phyloP scores from a whole-genome alignment of 2,888 invertebrate genomes.

The Antitype chi region DNA sequence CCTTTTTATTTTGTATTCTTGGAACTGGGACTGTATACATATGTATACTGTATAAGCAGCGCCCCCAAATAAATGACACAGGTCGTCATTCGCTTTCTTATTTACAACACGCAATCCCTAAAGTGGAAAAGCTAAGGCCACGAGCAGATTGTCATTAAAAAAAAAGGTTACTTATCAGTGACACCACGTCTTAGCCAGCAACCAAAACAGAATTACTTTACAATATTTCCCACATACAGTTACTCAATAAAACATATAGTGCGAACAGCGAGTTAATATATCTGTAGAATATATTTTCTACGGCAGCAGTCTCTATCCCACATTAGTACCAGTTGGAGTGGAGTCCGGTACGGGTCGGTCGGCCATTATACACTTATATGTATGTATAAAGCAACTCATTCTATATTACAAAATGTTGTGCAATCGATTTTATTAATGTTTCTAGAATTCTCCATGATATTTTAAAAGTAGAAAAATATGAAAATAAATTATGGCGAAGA shows the following conservation, averaged over 20 bases:
- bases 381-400: slow-evolving; percentile 60
- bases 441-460: slow-evolving; percentile 72
- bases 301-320: slow-evolving; percentile 84
- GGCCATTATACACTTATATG: slow-evolving; percentile 66
- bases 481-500: not conserved
- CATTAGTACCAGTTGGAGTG: slow-evolving; percentile 73
- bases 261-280: slow-evolving; percentile 25
- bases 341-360: slow-evolving; percentile 72
- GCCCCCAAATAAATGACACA: too few species aligned
- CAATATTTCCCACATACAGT: not conserved
- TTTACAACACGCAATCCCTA: too few species aligned
- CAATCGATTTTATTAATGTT: slow-evolving; percentile 68
- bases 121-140: slow-evolving; percentile 1
- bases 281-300: slow-evolving; percentile 43
- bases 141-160: not conserved
- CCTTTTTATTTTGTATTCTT: too few species aligned
- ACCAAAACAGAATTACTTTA: not conserved
- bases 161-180: too few species aligned
- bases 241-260: slow-evolving; percentile 24
- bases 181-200: not conserved
- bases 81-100: too few species aligned
- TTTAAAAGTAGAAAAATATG: slow-evolving; percentile 15
- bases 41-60: too few species aligned
- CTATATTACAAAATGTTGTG: slow-evolving; percentile 76
- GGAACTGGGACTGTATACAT: too few species aligned